Evolutionary conservation across 2,113 vertebrate genomes (phyloP).

Genomic region (Psephotus haematonotus): DNA sequence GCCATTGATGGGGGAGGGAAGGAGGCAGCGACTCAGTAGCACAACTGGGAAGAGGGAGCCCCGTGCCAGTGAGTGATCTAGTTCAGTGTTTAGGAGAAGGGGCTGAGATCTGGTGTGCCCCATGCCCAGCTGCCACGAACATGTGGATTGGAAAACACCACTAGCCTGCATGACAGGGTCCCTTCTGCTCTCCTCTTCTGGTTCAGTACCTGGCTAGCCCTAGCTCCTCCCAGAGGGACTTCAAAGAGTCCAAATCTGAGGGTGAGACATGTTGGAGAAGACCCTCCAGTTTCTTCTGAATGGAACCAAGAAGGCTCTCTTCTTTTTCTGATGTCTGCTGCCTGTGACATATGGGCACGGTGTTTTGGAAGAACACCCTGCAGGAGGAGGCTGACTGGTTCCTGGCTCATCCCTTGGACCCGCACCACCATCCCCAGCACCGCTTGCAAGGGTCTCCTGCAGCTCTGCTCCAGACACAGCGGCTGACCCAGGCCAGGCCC

Average conservation of each 20-base stretch:
- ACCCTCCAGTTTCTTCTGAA: background rate
- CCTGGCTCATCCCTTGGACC: too few species aligned
- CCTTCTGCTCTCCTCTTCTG: background rate
- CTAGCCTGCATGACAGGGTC: background rate
- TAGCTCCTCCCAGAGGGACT: background rate
- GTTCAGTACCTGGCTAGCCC: fast-evolving
- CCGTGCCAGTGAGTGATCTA: background rate
- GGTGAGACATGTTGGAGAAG: background rate
- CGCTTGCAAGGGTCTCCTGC: fast-evolving
- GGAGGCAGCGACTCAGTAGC: background rate
- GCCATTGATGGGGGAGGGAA: background rate
- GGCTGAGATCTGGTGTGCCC: background rate
- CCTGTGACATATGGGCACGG: fast-evolving
- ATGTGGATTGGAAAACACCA: background rate
- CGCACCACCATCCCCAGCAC: background rate
- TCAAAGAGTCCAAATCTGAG: background rate
- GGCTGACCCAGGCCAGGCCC: background rate
- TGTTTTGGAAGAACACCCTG: fast-evolving
- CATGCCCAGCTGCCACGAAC: background rate
- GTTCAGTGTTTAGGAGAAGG: background rate
- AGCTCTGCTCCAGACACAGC: fast-evolving
- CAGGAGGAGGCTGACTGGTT: fast-evolving
- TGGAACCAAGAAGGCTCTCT: fast-evolving
- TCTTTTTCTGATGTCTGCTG: background rate
- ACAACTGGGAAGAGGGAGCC: background rate